phyloP scores from a whole-genome alignment of 2,888 invertebrate species.

The Leptothorax acervorum region DNA sequence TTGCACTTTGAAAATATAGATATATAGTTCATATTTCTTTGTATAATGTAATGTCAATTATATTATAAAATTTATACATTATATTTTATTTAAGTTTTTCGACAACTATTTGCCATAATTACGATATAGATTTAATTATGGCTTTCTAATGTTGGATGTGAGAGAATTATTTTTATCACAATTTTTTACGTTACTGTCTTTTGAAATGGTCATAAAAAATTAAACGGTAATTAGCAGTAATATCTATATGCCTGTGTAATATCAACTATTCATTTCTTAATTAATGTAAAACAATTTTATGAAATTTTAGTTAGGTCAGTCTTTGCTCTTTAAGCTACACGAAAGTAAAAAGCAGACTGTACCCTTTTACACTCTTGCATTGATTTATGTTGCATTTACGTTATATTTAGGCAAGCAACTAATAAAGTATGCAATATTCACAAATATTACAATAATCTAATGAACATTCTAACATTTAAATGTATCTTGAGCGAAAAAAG shows the following conservation, averaged over 20 bases:
- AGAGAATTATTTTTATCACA: slow-evolving; percentile 17
- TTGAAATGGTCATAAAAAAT: not conserved
- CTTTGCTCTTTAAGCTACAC: slow-evolving; percentile 17
- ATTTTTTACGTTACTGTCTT: not conserved
- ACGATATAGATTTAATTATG: not conserved
- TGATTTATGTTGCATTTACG: slow-evolving; percentile 45
- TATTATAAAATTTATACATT: slow-evolving; percentile 7
- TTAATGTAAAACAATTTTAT: slow-evolving; percentile 16
- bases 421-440: not conserved
- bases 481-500: slow-evolving; percentile 7
- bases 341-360: slow-evolving; percentile 16
- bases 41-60: not conserved
- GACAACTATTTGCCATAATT: not conserved
- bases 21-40: not conserved
- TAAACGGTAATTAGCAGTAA: not conserved
- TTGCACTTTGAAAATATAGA: not conserved
- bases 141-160: not conserved
- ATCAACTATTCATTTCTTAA: slow-evolving; percentile 2
- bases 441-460: slow-evolving; percentile 35
- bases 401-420: not conserved
- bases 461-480: slow-evolving; percentile 16
- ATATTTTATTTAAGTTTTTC: not conserved
- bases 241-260: not conserved
- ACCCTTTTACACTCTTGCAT: slow-evolving; percentile 29
- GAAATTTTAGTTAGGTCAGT: slow-evolving; percentile 28